Evolutionary conservation across 2,888 invertebrate species (phyloP).

Genomic region (Leptopilina syphax): DNA sequence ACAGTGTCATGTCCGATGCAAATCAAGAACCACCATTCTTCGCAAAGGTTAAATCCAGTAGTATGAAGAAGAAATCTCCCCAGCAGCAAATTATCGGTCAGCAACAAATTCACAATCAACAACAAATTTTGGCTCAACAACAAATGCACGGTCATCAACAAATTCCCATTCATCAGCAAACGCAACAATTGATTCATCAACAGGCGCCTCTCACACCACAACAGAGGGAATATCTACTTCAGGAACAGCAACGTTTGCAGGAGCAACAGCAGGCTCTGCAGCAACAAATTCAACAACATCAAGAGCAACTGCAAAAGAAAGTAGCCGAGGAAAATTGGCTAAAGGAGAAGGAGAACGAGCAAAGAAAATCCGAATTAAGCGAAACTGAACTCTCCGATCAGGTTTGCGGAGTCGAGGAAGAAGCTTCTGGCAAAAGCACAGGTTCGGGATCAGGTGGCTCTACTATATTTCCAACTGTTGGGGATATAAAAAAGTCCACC

Average conservation of each 20-base stretch:
- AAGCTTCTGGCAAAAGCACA: conserved; percentile 80
- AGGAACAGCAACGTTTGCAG: conserved; percentile 62
- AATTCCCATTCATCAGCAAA: conserved; percentile 52
- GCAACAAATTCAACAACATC: conserved; percentile 69
- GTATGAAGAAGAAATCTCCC: conserved; percentile 70
- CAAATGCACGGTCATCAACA: conserved; percentile 49
- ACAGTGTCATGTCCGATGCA: conserved; percentile 85
- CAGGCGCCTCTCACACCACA: conserved; percentile 67
- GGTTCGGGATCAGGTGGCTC: conserved; percentile 81
- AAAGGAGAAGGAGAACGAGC: conserved; percentile 78
- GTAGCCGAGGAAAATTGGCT: conserved; percentile 74
- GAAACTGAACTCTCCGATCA: conserved; percentile 81
- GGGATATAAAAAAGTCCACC: conserved; percentile 84
- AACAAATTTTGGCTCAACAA: conserved; percentile 42
- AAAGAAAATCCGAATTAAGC: conserved; percentile 79
- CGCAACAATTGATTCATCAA: conserved; percentile 55
- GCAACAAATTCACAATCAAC: conserved; percentile 50
- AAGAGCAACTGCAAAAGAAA: conserved; percentile 60
- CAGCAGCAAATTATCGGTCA: conserved; percentile 57
- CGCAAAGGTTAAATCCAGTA: conserved; percentile 80
- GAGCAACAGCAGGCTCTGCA: conserved; percentile 68
- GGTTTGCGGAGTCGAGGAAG: conserved; percentile 79
- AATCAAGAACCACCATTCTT: conserved; percentile 82
- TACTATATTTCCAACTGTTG: conserved; percentile 85
- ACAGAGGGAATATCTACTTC: conserved; percentile 77